phyloP scores from a whole-genome alignment of 2,888 invertebrate genomes.

The Globia sparganii region DNA sequence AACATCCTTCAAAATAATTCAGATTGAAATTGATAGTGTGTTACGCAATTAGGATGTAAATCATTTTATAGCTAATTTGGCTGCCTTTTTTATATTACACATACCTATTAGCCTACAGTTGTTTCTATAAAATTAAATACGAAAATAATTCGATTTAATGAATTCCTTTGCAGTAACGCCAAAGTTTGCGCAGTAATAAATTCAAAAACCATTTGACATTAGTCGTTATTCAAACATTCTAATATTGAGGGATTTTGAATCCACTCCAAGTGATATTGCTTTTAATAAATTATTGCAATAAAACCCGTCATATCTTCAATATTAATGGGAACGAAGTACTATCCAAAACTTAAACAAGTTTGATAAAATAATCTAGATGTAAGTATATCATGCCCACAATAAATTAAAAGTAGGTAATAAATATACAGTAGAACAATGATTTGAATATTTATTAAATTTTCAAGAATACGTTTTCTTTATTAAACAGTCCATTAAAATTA shows the following conservation, averaged over 20 bases:
- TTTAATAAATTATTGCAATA: conserved; percentile 31
- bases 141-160: not conserved
- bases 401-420: not conserved
- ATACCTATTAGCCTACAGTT: not conserved
- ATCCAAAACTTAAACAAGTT: not conserved
- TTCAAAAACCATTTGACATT: conserved; percentile 13
- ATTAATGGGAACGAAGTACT: conserved; percentile 6
- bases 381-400: not conserved
- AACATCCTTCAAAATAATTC: too few relatives aligned
- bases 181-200: not conserved
- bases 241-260: conserved; percentile 39
- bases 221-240: conserved; percentile 1
- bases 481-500: not conserved
- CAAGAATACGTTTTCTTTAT: not conserved
- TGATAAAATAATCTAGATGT: not conserved
- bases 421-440: too few relatives aligned
- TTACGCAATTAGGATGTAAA: too few relatives aligned
- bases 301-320: conserved; percentile 16
- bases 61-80: not conserved
- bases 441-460: not conserved
- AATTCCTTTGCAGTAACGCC: not conserved
- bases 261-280: conserved; percentile 37
- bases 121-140: not conserved
- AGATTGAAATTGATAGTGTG: too few relatives aligned
- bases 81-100: not conserved